Conservation (phyloP, 2,113 vertebrate species). For the Ptyas mucosa region DNA sequence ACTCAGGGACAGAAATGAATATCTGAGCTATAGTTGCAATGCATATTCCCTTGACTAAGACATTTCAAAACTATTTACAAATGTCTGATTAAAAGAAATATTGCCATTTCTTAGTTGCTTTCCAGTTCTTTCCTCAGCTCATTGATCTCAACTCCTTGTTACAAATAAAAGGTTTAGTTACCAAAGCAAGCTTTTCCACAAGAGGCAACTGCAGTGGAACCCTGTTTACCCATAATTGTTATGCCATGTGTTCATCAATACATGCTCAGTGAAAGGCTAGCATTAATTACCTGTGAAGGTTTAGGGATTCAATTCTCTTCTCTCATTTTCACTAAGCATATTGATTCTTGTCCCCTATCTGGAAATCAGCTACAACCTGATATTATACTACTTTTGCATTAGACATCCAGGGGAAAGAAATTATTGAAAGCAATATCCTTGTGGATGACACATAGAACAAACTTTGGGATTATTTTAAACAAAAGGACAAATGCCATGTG, state of each 20-base stretch:
- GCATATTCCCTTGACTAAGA: background rate
- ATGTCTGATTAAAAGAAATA: background rate
- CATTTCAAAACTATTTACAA: background rate
- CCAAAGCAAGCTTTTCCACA: background rate
- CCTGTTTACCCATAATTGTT: background rate
- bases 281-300: background rate
- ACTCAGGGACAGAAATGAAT: background rate
- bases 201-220: background rate
- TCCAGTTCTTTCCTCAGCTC: background rate
- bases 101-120: background rate
- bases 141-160: background rate
- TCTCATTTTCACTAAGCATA: background rate
- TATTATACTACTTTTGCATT: background rate
- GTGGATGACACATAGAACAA: background rate
- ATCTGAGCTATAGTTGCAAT: background rate
- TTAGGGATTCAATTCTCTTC: background rate
- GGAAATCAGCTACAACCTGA: background rate
- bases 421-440: background rate
- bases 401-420: background rate
- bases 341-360: background rate
- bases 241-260: background rate
- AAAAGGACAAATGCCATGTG: background rate
- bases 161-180: background rate
- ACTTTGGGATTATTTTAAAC: background rate
- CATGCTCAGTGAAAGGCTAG: background rate